Conservation (phyloP, 2,797 vertebrate genomes). For the Anniella stebbinsi region DNA sequence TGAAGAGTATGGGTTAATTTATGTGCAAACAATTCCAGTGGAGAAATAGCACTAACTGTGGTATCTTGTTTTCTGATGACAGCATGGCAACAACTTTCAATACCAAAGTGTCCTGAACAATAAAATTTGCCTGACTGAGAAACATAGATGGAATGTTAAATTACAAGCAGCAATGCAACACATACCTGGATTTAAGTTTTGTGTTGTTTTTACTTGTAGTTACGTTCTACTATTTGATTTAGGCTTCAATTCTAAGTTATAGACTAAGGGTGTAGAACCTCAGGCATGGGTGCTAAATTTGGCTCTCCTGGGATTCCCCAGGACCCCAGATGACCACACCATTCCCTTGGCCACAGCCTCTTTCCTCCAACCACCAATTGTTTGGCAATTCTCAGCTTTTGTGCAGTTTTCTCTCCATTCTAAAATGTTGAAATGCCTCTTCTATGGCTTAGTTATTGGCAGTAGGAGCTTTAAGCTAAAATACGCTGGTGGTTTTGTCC, state of each 20-base stretch:
- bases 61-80: not conserved
- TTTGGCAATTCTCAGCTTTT: too few relatives aligned
- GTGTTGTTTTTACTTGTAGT: not conserved
- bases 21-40: not conserved
- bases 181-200: not conserved
- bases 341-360: too few relatives aligned
- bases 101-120: not conserved
- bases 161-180: not conserved
- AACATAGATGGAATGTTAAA: not conserved
- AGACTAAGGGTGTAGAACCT: too few relatives aligned
- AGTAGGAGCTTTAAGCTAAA: too few relatives aligned
- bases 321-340: too few relatives aligned
- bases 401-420: too few relatives aligned
- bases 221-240: not conserved
- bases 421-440: too few relatives aligned
- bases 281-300: too few relatives aligned
- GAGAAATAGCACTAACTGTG: not conserved
- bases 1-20: not conserved
- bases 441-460: too few relatives aligned
- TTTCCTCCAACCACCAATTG: too few relatives aligned
- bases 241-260: not conserved
- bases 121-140: not conserved
- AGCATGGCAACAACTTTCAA: not conserved
- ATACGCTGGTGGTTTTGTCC: too few relatives aligned
- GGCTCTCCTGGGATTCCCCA: too few relatives aligned